Percentiles rank a stretch among this genome's conserved stretches.
phyloP scores from a whole-genome alignment of 23 tunicate species.

The Trididemnum miniatum region DNA sequence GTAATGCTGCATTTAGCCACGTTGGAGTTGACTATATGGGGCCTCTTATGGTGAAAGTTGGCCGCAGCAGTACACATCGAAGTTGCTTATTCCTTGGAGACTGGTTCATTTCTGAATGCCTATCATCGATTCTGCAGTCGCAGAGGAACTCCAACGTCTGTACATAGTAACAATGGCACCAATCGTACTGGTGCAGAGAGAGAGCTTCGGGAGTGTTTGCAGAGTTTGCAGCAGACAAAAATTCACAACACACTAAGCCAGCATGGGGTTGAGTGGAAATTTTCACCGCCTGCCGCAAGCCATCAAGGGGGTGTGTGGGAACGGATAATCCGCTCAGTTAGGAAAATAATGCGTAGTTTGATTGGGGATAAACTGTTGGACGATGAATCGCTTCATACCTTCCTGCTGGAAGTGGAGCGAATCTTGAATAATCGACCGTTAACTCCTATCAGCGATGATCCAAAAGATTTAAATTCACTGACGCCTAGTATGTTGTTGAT shows the following conservation, averaged over 20 bases:
- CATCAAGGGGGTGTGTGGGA: conserved; percentile 34
- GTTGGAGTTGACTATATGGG: conserved; percentile 27
- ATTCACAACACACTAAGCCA: conserved; percentile 21
- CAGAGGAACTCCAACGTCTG: not conserved
- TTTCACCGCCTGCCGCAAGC: not conserved
- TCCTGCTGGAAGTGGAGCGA: not conserved
- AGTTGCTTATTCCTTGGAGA: conserved; percentile 26
- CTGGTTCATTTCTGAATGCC: conserved; percentile 30
- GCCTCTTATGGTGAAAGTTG: conserved; percentile 33
- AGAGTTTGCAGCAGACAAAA: conserved; percentile 14
- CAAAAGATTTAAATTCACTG: conserved; percentile 17
- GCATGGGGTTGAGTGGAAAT: conserved; percentile 17
- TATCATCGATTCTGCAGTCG: conserved; percentile 31
- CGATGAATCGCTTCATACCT: not conserved
- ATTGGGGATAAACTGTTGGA: not conserved
- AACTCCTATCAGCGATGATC: conserved; percentile 22
- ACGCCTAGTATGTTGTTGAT: conserved; percentile 23
- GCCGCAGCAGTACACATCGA: conserved; percentile 49
- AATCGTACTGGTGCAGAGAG: conserved; percentile 37
- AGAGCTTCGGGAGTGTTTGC: conserved; percentile 24
- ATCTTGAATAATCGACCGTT: conserved; percentile 15
- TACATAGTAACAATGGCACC: conserved; percentile 20
- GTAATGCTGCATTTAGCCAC: conserved; percentile 7
- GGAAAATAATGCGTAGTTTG: conserved; percentile 17
- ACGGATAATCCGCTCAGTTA: conserved; percentile 25